phyloP scores from a whole-genome alignment of 2,888 invertebrate species.

The Ametastegia equiseti region DNA sequence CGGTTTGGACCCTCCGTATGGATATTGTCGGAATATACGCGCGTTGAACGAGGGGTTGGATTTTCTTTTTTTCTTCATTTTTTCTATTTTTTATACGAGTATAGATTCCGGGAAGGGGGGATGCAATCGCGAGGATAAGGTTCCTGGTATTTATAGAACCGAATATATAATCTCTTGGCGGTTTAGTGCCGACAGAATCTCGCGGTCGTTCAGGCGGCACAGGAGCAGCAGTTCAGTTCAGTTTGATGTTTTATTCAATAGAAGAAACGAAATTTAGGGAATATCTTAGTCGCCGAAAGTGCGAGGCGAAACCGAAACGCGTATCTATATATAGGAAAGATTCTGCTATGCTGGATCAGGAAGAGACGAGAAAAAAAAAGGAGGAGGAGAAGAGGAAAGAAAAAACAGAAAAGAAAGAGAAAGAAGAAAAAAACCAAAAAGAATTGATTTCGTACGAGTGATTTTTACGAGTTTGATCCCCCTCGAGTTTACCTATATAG shows the following conservation, averaged over 20 bases:
- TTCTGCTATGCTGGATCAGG: no score
- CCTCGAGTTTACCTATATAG: slow-evolving; percentile 25
- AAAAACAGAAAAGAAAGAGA: background rate
- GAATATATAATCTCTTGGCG: slow-evolving; percentile 44
- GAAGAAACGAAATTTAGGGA: slow-evolving; percentile 39
- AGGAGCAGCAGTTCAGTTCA: background rate
- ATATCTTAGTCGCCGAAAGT: slow-evolving; percentile 1
- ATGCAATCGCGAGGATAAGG: slow-evolving; percentile 31
- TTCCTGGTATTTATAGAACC: slow-evolving; percentile 43
- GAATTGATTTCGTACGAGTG: slow-evolving; percentile 43
- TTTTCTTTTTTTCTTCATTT: no score
- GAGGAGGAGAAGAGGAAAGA: no score
- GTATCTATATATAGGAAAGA: background rate
- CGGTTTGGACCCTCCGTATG: background rate
- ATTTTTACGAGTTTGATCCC: slow-evolving; percentile 40
- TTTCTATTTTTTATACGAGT: background rate
- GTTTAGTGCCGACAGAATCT: slow-evolving; percentile 32
- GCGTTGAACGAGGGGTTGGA: no score
- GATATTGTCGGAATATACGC: no score
- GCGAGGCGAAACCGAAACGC: background rate
- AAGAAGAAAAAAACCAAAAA: background rate
- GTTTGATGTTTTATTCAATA: slow-evolving; percentile 44
- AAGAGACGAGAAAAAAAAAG: no score
- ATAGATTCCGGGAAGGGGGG: background rate
- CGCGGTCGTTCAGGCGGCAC: slow-evolving; percentile 30